phyloP scores from a whole-genome alignment of 2,797 vertebrate species.

The Spinibarbus caldwelli region DNA sequence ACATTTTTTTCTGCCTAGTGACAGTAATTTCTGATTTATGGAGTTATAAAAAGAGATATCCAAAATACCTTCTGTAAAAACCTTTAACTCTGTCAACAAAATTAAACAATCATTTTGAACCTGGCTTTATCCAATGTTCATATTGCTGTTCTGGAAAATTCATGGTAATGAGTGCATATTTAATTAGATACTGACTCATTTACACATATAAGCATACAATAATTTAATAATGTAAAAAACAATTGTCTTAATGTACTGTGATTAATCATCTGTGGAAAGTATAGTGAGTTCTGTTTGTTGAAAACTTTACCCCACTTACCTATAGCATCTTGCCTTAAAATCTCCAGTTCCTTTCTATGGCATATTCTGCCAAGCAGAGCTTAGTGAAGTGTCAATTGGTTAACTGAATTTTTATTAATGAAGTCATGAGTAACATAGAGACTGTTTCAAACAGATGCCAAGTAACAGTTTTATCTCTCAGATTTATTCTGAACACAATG shows the following conservation, averaged over 20 bases:
- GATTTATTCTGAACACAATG: conserved; percentile 4
- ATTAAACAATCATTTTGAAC: not conserved
- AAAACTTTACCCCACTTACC: not conserved
- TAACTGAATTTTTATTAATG: not conserved
- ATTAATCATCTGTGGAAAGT: not conserved
- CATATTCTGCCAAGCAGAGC: not conserved
- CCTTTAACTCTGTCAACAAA: not conserved
- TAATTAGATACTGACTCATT: not conserved
- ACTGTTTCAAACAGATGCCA: not conserved
- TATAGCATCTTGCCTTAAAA: not conserved
- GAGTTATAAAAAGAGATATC: not conserved
- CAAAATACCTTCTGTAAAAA: not conserved
- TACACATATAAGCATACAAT: not conserved
- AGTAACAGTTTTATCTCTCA: conserved; percentile 19
- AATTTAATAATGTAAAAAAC: not conserved
- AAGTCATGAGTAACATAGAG: not conserved
- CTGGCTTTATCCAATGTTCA: not conserved
- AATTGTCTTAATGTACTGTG: not conserved
- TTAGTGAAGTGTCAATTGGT: not conserved
- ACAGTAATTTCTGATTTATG: not conserved
- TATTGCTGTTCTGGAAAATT: not conserved
- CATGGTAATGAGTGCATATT: not conserved
- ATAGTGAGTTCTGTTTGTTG: not conserved
- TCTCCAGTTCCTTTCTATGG: not conserved
- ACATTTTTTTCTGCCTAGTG: too few species aligned